Evolutionary conservation across 2,888 invertebrate genomes (phyloP).

Genomic region (Andrena marginata): DNA sequence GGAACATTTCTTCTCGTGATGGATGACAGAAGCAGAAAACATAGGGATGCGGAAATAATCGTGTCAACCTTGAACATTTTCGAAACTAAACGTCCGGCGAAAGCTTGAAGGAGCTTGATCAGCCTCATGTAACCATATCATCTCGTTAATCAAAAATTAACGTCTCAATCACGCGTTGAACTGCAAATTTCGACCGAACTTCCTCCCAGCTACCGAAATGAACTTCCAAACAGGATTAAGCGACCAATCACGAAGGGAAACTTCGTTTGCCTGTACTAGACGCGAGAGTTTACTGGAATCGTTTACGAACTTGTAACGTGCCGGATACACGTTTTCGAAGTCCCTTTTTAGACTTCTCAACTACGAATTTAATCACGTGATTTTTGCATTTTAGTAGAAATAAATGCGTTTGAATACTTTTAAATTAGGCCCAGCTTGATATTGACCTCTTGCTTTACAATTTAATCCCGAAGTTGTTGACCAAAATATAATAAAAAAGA

Average conservation of each 20-base stretch:
- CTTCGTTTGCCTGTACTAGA: slow-evolving; percentile 5
- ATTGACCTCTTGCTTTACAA: too few relatives aligned
- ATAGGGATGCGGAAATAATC: background rate
- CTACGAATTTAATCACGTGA: background rate
- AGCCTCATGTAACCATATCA: background rate
- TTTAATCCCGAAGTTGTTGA: too few relatives aligned
- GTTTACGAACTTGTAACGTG: slow-evolving; percentile 7
- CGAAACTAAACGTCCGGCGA: too few relatives aligned
- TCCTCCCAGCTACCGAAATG: background rate
- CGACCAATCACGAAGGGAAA: slow-evolving; percentile 32
- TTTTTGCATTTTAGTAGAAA: too few relatives aligned
- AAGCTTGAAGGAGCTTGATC: background rate
- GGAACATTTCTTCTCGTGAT: background rate
- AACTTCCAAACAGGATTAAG: slow-evolving; percentile 36
- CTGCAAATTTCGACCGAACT: slow-evolving; percentile 13
- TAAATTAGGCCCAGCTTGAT: too few relatives aligned
- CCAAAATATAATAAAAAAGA: too few relatives aligned
- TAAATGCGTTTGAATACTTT: too few relatives aligned
- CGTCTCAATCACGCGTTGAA: background rate
- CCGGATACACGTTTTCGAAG: background rate
- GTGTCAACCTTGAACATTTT: background rate
- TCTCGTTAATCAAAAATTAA: slow-evolving; percentile 14
- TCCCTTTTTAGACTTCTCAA: background rate
- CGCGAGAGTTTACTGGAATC: slow-evolving; percentile 16
- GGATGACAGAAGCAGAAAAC: background rate